A percentile compares a stretch with the other conserved stretches of the same genome.
Conservation (phyloP, 2,888 invertebrate species). For the Limnephilus auricula region DNA sequence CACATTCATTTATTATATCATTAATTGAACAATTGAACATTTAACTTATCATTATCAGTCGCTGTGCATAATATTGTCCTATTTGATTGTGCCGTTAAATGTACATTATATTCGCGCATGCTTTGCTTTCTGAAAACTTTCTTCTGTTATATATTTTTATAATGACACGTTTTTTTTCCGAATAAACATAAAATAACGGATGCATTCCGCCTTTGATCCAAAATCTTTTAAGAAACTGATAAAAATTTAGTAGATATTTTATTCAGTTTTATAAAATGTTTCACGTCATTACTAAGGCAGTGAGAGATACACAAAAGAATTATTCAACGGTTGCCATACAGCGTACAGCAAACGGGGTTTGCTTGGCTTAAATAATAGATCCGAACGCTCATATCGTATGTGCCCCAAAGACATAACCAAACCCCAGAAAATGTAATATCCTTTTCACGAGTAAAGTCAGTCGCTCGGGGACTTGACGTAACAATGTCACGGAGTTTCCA, state of each 20-base stretch:
- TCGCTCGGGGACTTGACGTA: not conserved
- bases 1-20: no score
- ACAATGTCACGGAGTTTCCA: not conserved
- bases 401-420: not conserved
- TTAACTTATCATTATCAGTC: no score
- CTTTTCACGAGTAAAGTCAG: not conserved
- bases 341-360: not conserved
- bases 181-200: not conserved
- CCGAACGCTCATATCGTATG: not conserved
- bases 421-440: not conserved
- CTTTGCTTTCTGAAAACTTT: not conserved
- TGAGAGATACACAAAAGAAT: constrained; percentile 8
- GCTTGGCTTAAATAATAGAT: not conserved
- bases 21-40: no score
- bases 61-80: not conserved
- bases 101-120: not conserved
- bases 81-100: not conserved
- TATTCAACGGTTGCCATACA: not conserved
- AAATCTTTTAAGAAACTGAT: not conserved
- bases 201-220: not conserved
- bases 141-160: not conserved
- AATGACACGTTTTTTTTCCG: not conserved
- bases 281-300: not conserved
- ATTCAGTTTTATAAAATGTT: not conserved
- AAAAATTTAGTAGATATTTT: not conserved